phyloP scores from a whole-genome alignment of 1,140 invertebrate species.

The Tenebrio molitor region DNA sequence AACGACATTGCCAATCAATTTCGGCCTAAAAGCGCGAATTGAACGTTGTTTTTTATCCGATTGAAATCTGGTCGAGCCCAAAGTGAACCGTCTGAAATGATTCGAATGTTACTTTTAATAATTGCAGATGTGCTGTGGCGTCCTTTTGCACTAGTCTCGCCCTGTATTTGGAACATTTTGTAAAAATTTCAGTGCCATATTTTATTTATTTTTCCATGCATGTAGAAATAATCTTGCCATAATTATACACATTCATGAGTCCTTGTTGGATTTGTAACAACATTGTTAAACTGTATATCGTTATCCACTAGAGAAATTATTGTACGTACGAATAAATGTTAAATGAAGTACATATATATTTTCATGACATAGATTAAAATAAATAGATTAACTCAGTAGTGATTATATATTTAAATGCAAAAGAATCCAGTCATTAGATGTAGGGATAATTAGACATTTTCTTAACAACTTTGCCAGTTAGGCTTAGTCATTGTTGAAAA shows the following conservation, averaged over 20 bases:
- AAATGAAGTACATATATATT: slow-evolving; percentile 48
- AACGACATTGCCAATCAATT: too few species aligned
- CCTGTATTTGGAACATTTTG: slow-evolving; percentile 33
- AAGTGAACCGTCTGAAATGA: background rate
- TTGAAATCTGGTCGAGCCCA: too few species aligned
- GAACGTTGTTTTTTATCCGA: too few species aligned
- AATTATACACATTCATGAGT: slow-evolving; percentile 46
- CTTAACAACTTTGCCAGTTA: slow-evolving; percentile 21
- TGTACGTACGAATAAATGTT: slow-evolving; percentile 49
- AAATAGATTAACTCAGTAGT: slow-evolving; percentile 39
- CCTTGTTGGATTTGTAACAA: slow-evolving; percentile 42
- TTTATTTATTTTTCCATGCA: slow-evolving; percentile 48
- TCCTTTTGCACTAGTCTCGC: background rate
- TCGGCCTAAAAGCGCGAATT: too few species aligned
- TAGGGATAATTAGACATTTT: slow-evolving; percentile 31
- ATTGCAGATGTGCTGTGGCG: slow-evolving; percentile 4
- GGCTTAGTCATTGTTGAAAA: slow-evolving; percentile 40
- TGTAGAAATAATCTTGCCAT: slow-evolving; percentile 53
- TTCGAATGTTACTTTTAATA: slow-evolving; percentile 11
- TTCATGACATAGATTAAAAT: slow-evolving; percentile 48
- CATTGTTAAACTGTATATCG: slow-evolving; percentile 46
- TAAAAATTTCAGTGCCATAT: slow-evolving; percentile 51
- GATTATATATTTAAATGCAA: slow-evolving; percentile 29
- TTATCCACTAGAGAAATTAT: slow-evolving; percentile 49
- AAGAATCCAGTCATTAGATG: slow-evolving; percentile 48